Conservation (phyloP, 2,113 vertebrate species). For the Pantherophis guttatus region DNA sequence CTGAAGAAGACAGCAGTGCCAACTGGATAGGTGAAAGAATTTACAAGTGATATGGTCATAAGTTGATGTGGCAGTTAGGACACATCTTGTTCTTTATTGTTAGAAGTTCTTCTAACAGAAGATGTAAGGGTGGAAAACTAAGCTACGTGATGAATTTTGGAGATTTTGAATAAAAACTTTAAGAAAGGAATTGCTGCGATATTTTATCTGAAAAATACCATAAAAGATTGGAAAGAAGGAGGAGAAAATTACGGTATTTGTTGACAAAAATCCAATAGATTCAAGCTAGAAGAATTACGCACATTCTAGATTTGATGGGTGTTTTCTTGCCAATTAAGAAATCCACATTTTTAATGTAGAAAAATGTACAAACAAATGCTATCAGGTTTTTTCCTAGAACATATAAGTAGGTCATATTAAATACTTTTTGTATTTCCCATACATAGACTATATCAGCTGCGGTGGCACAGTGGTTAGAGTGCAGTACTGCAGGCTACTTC, state of each 20-base stretch:
- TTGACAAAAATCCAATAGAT: not conserved
- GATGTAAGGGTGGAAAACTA: slow-evolving; percentile 60
- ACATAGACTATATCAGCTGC: not conserved
- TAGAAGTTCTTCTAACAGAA: slow-evolving; percentile 57
- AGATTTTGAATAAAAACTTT: slow-evolving; percentile 49
- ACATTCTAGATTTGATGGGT: not conserved
- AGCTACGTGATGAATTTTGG: slow-evolving; percentile 31
- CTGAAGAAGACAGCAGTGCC: slow-evolving; percentile 55
- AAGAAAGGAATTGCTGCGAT: slow-evolving; percentile 9
- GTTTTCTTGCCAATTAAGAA: not conserved
- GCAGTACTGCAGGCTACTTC: too few relatives aligned
- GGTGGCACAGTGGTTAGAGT: too few relatives aligned
- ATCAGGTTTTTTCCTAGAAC: not conserved
- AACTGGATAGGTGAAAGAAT: slow-evolving; percentile 71
- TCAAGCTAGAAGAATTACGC: not conserved
- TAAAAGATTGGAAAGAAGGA: not conserved
- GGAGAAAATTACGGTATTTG: not conserved
- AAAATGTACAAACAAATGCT: not conserved
- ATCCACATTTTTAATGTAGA: not conserved
- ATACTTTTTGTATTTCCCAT: not conserved
- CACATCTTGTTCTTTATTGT: slow-evolving; percentile 60
- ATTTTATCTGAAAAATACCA: not conserved
- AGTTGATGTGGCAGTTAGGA: slow-evolving; percentile 70
- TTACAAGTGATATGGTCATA: slow-evolving; percentile 67
- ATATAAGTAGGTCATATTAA: not conserved